Evolutionary conservation across 2,797 vertebrate species (phyloP), one percentile per base, ranked within the genome.

Genomic region (Antrozous pallidus): DNA sequence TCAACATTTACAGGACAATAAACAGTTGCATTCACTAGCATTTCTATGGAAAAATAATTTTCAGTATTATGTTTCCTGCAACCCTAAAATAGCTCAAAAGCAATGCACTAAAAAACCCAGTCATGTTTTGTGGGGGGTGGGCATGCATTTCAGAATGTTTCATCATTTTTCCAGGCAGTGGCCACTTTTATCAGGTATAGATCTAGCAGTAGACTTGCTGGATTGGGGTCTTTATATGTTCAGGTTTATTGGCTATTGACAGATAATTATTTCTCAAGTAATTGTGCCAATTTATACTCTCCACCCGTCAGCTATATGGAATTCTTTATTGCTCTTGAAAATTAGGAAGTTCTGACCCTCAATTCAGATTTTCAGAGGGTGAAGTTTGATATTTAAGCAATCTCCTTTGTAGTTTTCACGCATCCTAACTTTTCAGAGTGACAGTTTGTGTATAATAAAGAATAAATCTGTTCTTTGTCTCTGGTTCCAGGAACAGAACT

Each of bases 11-110:
- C 16, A 13, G 77, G 26, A 81, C 36, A 89, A 22, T 54, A 73
- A 77, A 36, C 61, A 42, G 18, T 81, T 89, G 22, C 56, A 83
- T 81, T 88, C 54, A 73, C 74, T 81, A 85, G 63, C 16, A 31
- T 88, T 90, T 70, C 67, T 84, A 54, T 42, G 40, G 18, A 87
- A 91, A 96, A 94, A 45, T 40, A 67, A 83, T 18, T 70, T 63
- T 54, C 10, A 80, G 20, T 4, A 75, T 22, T 75, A 31, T 56
- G 54, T 83, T 81, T 80, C 12, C 58, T 93, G 65, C 18, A 80
- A 61, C 26, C 28, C 70, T 40, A 63, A 86, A 94, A 67, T 26
- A 88, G 47, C 38, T 85, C 38, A 89, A n/a, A 90, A 92, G 40
- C 67, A 89, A 82, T 61, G 24, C 90, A 45, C 58, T 70, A 54